Percentiles rank a stretch among this genome's conserved stretches.
Evolutionary conservation across 2,113 vertebrate species (phyloP).

Genomic region (Eleginops maclovinus): DNA sequence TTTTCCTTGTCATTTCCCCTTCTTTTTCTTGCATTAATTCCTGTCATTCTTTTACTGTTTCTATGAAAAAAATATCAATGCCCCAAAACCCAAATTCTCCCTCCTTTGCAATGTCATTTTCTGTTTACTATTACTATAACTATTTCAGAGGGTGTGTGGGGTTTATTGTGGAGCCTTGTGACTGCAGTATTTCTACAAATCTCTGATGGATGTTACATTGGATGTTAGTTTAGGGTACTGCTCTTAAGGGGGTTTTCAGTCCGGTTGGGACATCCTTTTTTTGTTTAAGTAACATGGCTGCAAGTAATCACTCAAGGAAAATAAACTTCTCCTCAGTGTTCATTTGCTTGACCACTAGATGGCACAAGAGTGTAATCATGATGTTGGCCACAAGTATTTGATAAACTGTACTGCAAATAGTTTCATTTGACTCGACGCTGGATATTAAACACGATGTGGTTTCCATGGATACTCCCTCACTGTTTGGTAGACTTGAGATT

Average conservation of each 20-base stretch:
- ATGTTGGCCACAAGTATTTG: neutral
- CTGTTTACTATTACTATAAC: neutral
- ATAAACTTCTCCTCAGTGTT: neutral
- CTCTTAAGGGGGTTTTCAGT: neutral
- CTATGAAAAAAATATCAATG: neutral
- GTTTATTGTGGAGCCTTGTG: neutral
- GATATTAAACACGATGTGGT: constrained; percentile 12
- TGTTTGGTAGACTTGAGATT: constrained; percentile 23
- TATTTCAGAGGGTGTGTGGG: neutral
- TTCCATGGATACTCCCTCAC: constrained; percentile 22
- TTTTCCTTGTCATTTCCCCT: neutral
- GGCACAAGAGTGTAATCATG: constrained; percentile 15
- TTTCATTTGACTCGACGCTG: constrained; percentile 35
- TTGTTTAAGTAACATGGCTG: neutral
- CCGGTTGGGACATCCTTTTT: neutral
- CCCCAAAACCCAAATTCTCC: neutral
- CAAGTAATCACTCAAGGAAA: neutral
- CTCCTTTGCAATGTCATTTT: neutral
- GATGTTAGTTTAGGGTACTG: neutral
- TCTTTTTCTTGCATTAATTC: neutral
- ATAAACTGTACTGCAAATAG: constrained; percentile 15
- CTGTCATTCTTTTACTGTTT: neutral
- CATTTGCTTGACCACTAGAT: constrained; percentile 43
- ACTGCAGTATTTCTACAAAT: neutral
- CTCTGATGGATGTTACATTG: neutral